Base-by-base conservation (phyloP, 2,888 invertebrate genomes). In the Trichopria drosophilae region DNA sequence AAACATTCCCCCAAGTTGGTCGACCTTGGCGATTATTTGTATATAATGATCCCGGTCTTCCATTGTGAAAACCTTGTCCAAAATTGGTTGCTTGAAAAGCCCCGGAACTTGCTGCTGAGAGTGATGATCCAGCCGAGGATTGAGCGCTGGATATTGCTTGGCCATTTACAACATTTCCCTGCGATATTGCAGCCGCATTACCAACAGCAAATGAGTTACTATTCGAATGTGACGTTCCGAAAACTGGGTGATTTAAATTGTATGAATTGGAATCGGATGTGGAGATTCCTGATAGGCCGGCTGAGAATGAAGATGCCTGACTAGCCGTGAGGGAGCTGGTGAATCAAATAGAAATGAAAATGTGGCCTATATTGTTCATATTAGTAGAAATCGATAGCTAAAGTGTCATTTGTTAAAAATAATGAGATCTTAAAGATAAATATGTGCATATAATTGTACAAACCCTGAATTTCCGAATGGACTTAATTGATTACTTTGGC, bases 121-220 rank as follows among this genome's bases (percentile, higher is more conserved):
- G 52, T 3, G 58, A 42, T 16, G 59, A 59, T 13, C 67, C 67
- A 3, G 62, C 62, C 3, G 61, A 59, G 4, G 72, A 70, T 20
- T 68, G 62, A 1, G 69, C 69, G 20, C 64, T 60, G 10, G 67
- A 62, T 12, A 54, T 53, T 4, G 67, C 69, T 45, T 63, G 67
- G 4, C 69, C 69, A 35, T 68, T 71, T 23, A 62, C 61, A 2
- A 62, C 59, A n/a, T 59, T 63, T 13, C 67, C 68, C 3, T 69
- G 64, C 6, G 71, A 57, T 12, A 67, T 55, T 10, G 72, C 63
- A 10, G 57, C 54, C 6, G 68, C 68, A 32, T 66, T 61, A 5
- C 69, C 69, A 6, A 70, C 42, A 13, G 61, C 49, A 20, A 62
- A 64, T 4, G 66, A 60, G 57, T 66, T 69, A 15, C 62, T 62